phyloP scores from a whole-genome alignment of 2,113 vertebrate species.

The Myotis yumanensis region DNA sequence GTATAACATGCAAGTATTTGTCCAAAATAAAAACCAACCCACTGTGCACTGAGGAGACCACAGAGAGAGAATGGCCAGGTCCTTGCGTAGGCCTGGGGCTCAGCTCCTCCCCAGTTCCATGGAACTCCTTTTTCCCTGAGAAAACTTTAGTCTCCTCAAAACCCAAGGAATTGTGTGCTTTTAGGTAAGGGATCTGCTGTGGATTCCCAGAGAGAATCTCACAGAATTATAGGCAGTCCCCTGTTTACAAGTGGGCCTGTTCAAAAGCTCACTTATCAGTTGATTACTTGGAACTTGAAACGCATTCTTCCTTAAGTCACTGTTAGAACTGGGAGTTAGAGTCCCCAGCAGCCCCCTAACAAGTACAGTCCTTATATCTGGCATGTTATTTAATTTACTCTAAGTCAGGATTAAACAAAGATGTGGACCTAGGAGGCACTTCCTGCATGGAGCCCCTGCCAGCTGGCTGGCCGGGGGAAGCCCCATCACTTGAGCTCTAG shows the following conservation, averaged over 20 bases:
- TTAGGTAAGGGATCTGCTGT: not conserved
- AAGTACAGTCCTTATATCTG: not conserved
- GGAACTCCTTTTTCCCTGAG: not conserved
- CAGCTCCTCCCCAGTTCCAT: not conserved
- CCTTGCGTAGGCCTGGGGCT: not conserved
- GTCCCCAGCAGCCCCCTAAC: not conserved
- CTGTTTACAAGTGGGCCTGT: not conserved
- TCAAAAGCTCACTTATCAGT: not conserved
- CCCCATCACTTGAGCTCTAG: not conserved
- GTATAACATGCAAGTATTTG: not conserved
- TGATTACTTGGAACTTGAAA: not conserved
- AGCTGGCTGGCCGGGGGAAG: too few species aligned
- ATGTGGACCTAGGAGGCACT: not conserved
- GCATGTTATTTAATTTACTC: not conserved
- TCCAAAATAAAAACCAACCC: not conserved
- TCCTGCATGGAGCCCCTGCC: not conserved
- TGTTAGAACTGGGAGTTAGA: not conserved
- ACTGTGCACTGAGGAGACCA: not conserved
- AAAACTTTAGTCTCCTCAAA: not conserved
- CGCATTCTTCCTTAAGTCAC: not conserved
- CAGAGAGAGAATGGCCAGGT: not conserved
- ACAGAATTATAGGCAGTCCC: not conserved
- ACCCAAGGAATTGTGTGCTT: not conserved
- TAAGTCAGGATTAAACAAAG: not conserved
- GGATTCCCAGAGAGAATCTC: not conserved